Base-by-base conservation (phyloP, 2,797 vertebrate species). In the Coregonus sp. region DNA sequence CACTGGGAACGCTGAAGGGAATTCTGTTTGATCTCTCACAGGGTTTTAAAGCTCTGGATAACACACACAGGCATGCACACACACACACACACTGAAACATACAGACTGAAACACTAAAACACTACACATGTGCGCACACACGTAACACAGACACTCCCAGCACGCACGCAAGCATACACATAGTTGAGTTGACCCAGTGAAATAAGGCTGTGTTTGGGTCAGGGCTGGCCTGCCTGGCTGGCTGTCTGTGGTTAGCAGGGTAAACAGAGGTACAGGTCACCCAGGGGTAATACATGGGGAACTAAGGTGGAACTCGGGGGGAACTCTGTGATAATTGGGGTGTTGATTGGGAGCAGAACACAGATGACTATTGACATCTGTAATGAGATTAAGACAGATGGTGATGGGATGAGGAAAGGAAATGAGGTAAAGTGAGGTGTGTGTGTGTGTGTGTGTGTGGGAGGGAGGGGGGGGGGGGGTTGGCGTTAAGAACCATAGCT, bases 371-470 rank as follows among this genome's bases (percentile, higher is more conserved):
- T 91, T 93, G 90, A 92, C 90, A 89, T 92, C 84, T 85, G 78
- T 90, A 92, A 93, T 89, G 79, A 89, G 88, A 92, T 92, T 90
- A 92, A 91, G 85, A 91, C 86, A 77, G 84, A 93, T 83, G 82
- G 69, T 65, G 35, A 73, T 61, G 52, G 59, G 65, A 73, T 40
- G 51, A 75, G 65, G 47, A 29, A 33, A 77, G 75, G 63, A 66
- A n/a, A 11, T 54, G 31, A 25, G 75, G 31, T 37, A 35, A 37
- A 40, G 11, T 52, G n/a, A 47, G 31, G n/a, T 2, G 31, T n/a
- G 33, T 16, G 18, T 7, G 29, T 33, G 74, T 31, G 16, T 11
- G 51, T 1, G 31, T 14, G 25, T 14, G 9, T 33, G 29, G 1
- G 29, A 4, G 63, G 2, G 12, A 4, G 29, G 2, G 12, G 4